phyloP scores from a whole-genome alignment of 2,113 vertebrate species.

The Benitochromis conjunctus region DNA sequence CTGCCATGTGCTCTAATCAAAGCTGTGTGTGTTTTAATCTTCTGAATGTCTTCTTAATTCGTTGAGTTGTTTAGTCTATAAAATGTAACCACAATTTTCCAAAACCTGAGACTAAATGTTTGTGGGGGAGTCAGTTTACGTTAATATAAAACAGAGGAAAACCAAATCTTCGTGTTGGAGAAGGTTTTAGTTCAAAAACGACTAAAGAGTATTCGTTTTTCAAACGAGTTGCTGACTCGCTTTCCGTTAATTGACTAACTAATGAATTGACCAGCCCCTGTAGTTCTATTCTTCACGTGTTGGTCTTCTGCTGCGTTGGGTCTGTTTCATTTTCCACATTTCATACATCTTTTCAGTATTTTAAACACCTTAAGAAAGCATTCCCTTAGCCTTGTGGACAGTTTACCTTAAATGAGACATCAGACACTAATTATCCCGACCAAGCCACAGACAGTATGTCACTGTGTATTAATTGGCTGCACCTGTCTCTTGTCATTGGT shows the following conservation, averaged over 20 bases:
- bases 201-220: neutral
- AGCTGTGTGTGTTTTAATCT: neutral
- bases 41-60: neutral
- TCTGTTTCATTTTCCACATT: neutral
- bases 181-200: neutral
- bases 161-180: neutral
- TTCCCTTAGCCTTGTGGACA: neutral
- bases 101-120: neutral
- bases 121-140: neutral
- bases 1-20: neutral
- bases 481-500: slow-evolving; percentile 81
- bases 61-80: neutral
- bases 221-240: neutral
- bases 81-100: neutral
- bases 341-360: neutral
- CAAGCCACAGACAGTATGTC: slow-evolving; percentile 58
- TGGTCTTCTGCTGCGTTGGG: neutral
- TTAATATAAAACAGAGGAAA: neutral
- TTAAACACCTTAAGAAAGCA: neutral
- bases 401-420: slow-evolving; percentile 17
- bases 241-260: neutral
- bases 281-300: neutral
- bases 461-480: slow-evolving; percentile 76
- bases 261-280: neutral
- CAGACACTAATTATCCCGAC: slow-evolving; percentile 62